Evolutionary conservation across 1,140 invertebrate genomes (phyloP), one percentile per base, ranked within the genome.

Genomic region (Sycophila sp.): DNA sequence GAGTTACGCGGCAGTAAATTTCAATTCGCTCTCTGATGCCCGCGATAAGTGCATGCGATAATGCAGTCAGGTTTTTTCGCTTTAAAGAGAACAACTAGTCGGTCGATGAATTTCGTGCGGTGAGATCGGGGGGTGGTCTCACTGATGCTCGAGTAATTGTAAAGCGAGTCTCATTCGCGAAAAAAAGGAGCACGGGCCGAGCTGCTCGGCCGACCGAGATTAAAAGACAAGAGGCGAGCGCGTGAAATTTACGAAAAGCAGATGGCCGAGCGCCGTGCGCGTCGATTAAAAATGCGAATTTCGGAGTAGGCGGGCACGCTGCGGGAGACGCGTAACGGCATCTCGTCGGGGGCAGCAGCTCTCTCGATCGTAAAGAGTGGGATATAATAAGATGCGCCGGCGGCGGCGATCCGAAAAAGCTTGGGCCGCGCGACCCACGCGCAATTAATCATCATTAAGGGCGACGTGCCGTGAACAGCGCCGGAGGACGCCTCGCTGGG

Each of bases 361-460:
- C 26, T 13, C 38, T 17, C 13, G 34, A 19, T 40, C n/a, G n/a
- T 17, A 24, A 28, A 17, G 38, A 64, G 32, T n/a, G 62, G 28
- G 34, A 55, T 36, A 60, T 24, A 30, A 3, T 24, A 11, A n/a
- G 34, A 59, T 24, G 26, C 19, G 17, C 22, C 22, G 26, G 4
- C 22, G 15, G 26, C 30, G 34, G n/a, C n/a, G 34, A 59, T 26
- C 19, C n/a, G 11, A 55, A 38, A 40, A 28, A 45, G 42, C 15
- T n/a, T 5, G n/a, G 42, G 49, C 24, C n/a, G 47, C 17, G 10
- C 30, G 11, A 30, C 40, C 55, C 42, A 49, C 55, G 64, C 53
- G 38, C 38, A 4, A 67, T 67, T 58, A 67, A 67, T 67, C 64
- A 58, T 58, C 65, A 59, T 68, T 59, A 63, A 55, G 58, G 32